phyloP scores from a whole-genome alignment of 2,888 invertebrate genomes.

The Apotomis turbidana region DNA sequence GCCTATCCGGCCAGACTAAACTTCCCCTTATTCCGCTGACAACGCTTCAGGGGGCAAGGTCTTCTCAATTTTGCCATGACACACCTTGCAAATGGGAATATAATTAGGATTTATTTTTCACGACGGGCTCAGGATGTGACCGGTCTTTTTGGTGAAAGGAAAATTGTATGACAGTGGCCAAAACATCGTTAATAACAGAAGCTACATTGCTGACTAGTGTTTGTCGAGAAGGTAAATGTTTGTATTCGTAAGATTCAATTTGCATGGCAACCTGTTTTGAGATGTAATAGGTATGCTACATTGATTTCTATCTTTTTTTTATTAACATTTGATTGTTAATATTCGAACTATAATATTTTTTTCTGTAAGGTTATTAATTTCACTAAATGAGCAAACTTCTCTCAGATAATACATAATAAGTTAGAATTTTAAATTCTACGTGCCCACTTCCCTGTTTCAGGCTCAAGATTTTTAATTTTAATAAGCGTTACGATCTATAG shows the following conservation, averaged over 20 bases:
- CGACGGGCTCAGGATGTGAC: constrained; percentile 15
- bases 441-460: constrained; percentile 54
- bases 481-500: constrained; percentile 5
- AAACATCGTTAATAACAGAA: neutral
- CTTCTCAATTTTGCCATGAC: constrained; percentile 16
- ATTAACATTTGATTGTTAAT: too few species aligned
- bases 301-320: too few species aligned
- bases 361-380: too few species aligned
- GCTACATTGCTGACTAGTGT: neutral
- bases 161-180: constrained; percentile 14
- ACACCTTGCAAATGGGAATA: constrained; percentile 37
- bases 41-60: neutral
- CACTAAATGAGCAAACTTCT: too few species aligned
- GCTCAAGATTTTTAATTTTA: constrained; percentile 36
- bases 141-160: constrained; percentile 11
- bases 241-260: neutral
- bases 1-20: constrained; percentile 22
- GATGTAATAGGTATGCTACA: too few species aligned
- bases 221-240: neutral
- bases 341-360: too few species aligned
- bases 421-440: constrained; percentile 54
- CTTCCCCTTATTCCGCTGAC: neutral
- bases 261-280: too few species aligned
- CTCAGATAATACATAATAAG: too few species aligned
- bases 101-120: constrained; percentile 39